phyloP scores from a whole-genome alignment of 2,888 invertebrate species.

The Aleiodes leptofemur region DNA sequence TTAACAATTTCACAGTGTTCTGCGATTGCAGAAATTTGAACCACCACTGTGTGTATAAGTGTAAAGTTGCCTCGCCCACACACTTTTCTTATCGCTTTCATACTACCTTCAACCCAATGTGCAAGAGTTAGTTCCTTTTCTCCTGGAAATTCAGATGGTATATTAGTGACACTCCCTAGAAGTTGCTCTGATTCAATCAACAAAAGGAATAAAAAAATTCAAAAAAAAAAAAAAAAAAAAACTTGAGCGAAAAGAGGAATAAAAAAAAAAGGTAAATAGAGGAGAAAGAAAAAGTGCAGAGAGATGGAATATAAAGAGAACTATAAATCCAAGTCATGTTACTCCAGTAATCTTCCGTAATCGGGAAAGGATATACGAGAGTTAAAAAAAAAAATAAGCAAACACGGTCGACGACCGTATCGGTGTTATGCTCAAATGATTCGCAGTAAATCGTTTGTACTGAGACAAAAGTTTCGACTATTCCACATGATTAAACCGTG shows the following conservation, averaged over 20 bases:
- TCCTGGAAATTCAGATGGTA: slow-evolving; percentile 34
- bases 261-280: slow-evolving; percentile 16
- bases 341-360: slow-evolving; percentile 55
- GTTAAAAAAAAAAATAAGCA: background rate
- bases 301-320: background rate
- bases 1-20: slow-evolving; percentile 40
- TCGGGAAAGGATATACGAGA: slow-evolving; percentile 37
- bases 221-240: background rate
- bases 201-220: slow-evolving; percentile 3
- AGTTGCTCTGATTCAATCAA: slow-evolving; percentile 35
- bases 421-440: slow-evolving; percentile 69
- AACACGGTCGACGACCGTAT: slow-evolving; percentile 57
- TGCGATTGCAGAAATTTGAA: slow-evolving; percentile 68
- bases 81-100: slow-evolving; percentile 61
- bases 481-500: background rate
- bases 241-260: background rate
- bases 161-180: slow-evolving; percentile 38
- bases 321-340: slow-evolving; percentile 36
- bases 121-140: slow-evolving; percentile 22
- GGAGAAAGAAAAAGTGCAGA: background rate
- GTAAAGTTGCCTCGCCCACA: slow-evolving; percentile 65
- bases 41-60: slow-evolving; percentile 57
- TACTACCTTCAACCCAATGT: slow-evolving; percentile 6
- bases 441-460: slow-evolving; percentile 60
- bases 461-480: background rate